phyloP scores from a whole-genome alignment of 2,797 vertebrate species.

The Sebastes umbrosus region DNA sequence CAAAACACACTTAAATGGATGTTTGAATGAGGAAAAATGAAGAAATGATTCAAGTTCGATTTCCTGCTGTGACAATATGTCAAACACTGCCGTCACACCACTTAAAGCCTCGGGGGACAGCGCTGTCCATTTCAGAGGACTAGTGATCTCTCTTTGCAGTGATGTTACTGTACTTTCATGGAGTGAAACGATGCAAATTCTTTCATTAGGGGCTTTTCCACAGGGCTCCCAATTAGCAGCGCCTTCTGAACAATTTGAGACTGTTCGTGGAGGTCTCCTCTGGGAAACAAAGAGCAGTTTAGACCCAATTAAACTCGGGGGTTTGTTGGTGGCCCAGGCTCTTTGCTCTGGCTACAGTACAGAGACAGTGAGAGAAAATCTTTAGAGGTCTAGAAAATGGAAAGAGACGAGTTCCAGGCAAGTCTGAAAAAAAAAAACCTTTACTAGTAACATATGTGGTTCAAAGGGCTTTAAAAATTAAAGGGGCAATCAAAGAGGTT shows the following conservation, averaged over 20 bases:
- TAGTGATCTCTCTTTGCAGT: conserved; percentile 31
- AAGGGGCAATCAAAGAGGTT: conserved; percentile 26
- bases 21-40: not conserved
- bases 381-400: conserved; percentile 39
- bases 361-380: conserved; percentile 25
- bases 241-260: conserved; percentile 63
- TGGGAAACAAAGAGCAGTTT: conserved; percentile 70
- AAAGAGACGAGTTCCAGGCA: conserved; percentile 33
- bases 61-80: not conserved
- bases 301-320: conserved; percentile 72
- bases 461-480: conserved; percentile 34
- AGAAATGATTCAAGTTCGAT: not conserved
- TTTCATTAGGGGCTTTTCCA: conserved; percentile 63
- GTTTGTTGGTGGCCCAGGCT: conserved; percentile 52
- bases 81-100: not conserved
- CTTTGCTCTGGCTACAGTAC: conserved; percentile 40
- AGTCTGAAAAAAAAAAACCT: not conserved
- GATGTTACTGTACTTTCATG: conserved; percentile 34
- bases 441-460: conserved; percentile 34
- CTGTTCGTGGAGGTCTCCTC: conserved; percentile 63
- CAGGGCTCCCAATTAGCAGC: conserved; percentile 70
- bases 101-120: not conserved
- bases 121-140: conserved; percentile 24
- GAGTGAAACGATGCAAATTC: conserved; percentile 55
- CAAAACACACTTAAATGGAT: not conserved